Evolutionary conservation across 2,113 vertebrate genomes (phyloP).

Genomic region (Heliornis fulica): DNA sequence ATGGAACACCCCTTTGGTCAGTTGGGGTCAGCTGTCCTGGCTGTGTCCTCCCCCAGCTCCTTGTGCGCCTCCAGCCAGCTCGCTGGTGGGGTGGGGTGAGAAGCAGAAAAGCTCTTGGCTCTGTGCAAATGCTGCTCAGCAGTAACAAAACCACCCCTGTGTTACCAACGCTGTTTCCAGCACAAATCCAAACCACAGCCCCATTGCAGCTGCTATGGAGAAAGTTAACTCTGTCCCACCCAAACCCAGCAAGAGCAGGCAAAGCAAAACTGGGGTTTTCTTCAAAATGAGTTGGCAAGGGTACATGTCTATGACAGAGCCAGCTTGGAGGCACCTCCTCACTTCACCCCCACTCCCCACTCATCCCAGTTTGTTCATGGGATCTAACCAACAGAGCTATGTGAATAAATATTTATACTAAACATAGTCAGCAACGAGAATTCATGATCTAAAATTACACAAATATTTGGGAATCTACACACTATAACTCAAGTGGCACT

Average conservation of each 20-base stretch:
- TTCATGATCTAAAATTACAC: slow-evolving; percentile 44
- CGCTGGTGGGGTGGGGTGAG: too few species aligned
- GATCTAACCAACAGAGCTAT: slow-evolving; percentile 1
- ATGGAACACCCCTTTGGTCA: too few species aligned
- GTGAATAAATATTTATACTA: slow-evolving; percentile 63
- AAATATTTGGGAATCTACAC: slow-evolving; percentile 54
- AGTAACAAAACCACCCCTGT: too few species aligned
- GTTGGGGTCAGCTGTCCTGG: too few species aligned
- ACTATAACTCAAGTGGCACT: slow-evolving; percentile 53
- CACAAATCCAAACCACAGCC: too few species aligned
- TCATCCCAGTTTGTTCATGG: not conserved
- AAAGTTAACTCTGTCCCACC: too few species aligned
- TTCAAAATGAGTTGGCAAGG: not conserved
- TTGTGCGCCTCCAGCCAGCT: too few species aligned
- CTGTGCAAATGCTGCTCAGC: too few species aligned
- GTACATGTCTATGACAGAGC: not conserved
- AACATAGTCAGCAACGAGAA: slow-evolving; percentile 51
- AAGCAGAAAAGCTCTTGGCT: too few species aligned
- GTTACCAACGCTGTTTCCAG: too few species aligned
- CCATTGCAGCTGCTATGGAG: too few species aligned
- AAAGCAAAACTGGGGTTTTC: not conserved
- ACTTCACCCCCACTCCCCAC: not conserved
- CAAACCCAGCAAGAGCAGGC: not conserved
- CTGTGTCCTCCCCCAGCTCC: too few species aligned
- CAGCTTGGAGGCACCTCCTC: not conserved